phyloP scores from a whole-genome alignment of 2,888 invertebrate species.

The Polietes domitor region DNA sequence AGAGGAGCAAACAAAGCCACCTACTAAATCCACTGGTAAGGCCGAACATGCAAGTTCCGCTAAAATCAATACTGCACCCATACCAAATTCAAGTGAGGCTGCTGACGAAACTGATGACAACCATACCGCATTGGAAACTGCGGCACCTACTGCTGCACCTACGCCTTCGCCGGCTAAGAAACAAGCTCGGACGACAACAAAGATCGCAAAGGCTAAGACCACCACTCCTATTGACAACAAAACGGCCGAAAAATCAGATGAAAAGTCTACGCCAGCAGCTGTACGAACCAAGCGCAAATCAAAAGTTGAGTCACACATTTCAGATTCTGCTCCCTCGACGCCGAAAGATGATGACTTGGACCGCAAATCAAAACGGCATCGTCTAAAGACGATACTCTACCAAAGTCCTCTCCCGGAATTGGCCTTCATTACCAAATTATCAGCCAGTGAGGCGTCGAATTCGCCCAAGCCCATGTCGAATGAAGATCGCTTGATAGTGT shows the following conservation, averaged over 20 bases:
- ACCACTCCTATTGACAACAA: slow-evolving; percentile 37
- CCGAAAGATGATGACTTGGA: slow-evolving; percentile 68
- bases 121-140: not conserved
- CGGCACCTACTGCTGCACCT: not conserved
- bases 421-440: slow-evolving; percentile 88
- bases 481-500: slow-evolving; percentile 92
- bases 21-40: slow-evolving; percentile 36
- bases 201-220: slow-evolving; percentile 47
- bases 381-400: slow-evolving; percentile 84
- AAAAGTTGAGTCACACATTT: slow-evolving; percentile 45
- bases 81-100: not conserved
- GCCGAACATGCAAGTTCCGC: slow-evolving; percentile 3
- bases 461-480: slow-evolving; percentile 82
- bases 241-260: slow-evolving; percentile 55
- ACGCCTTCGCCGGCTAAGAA: slow-evolving; percentile 45
- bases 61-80: not conserved
- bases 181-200: slow-evolving; percentile 42
- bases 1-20: slow-evolving; percentile 15
- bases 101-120: slow-evolving; percentile 16
- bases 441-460: slow-evolving; percentile 83
- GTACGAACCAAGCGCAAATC: slow-evolving; percentile 62
- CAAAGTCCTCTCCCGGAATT: slow-evolving; percentile 91
- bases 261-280: slow-evolving; percentile 51
- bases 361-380: slow-evolving; percentile 75
- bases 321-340: slow-evolving; percentile 54